Base-by-base conservation (phyloP, 2,113 vertebrate genomes). In the Cromileptes altivelis region DNA sequence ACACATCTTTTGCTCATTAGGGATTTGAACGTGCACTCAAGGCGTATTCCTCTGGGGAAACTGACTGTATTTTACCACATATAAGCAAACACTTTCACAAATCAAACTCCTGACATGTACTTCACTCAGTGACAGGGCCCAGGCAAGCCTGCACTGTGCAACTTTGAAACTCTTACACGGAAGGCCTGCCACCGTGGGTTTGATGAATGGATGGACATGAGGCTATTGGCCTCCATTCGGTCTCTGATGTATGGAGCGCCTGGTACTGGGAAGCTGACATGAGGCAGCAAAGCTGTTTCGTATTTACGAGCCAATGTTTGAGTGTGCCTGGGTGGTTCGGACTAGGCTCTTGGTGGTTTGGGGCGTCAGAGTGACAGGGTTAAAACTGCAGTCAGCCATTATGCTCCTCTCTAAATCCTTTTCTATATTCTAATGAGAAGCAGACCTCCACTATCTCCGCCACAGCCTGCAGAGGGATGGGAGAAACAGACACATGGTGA, bases 351-450 rank as follows among this genome's bases (percentile, higher is more conserved):
- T 73, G 78, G 74, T 73, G 86, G 89, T 88, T 89, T 61, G 69
- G 62, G 57, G 86, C 82, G 50, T 94, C 86, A 82, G 40, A 83
- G 85, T 88, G 90, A 91, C 83, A 71, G 88, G 89, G 86, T 93
- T 88, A 91, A 92, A 45, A 82, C 90, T 80, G 79, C 77, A 90
- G 89, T 90, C 87, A 87, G 80, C 81, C 88, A 89, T 90, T 90
- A 89, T 37, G 9, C 75, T 85, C 79, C 88, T 88, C 60, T 91
- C 85, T 69, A 70, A 85, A 90, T 84, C 71, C 77, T 37, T 81
- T 63, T 78, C 70, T 64, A 30, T 83, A 70, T n/a, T 33, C 30
- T 92, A 94, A 94, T 85, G 84, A 89, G 78, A 90, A 92, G 75
- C 93, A 93, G 92, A 89, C 58, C 69, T 76, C 49, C 40, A 12